Evolutionary conservation across 2,113 vertebrate genomes (phyloP), one percentile per base, ranked within the genome.

Genomic region (Pluvialis apricaria): DNA sequence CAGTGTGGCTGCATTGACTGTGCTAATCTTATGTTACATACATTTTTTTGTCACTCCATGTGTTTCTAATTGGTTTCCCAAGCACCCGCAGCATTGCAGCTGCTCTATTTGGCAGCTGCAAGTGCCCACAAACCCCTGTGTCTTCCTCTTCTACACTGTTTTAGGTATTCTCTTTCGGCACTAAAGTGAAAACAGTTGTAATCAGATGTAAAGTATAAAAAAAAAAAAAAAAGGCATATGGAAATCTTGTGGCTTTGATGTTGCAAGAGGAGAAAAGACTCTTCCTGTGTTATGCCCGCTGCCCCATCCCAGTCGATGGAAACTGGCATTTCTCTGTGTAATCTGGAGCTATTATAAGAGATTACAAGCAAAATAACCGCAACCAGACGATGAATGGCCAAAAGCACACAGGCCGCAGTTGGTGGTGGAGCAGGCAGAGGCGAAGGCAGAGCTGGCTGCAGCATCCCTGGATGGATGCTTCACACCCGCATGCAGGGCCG

Each of bases 61-160:
- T 97, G 97, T 96, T 97, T 97, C 90, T 96, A 95, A 97, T 96
- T 82, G 88, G 73, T 94, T 97, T 96, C 81, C 89, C 92, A 97
- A 96, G 92, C 85, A 96, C 94, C 77, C 34, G 5, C 94, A 96
- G 91, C 86, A 97, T 93, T 96, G 89, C 94, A 97, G 95, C 92
- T 96, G 96, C 92, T 96, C 87, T 78, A 44, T 94, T 97, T 98
- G 96, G 96, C 96, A 97, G 93, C 58, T 87, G 79, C 60, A 60
- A 95, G 77, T 90, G 85, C 88, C 95, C 93, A 92, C 92, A 96
- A 92, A 92, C 64, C 78, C 84, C 82, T 90, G 73, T 81, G 77
- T 88, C 94, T 94, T 96, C 94, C 82, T 95, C 73, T 89, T 86
- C 13, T 38, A 61, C 60, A 60, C 66, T 91, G 65, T 91, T 96